Percentiles rank a stretch among this genome's conserved stretches.
phyloP scores from a whole-genome alignment of 1,140 invertebrate species.

The Drosophila micromelanica region DNA sequence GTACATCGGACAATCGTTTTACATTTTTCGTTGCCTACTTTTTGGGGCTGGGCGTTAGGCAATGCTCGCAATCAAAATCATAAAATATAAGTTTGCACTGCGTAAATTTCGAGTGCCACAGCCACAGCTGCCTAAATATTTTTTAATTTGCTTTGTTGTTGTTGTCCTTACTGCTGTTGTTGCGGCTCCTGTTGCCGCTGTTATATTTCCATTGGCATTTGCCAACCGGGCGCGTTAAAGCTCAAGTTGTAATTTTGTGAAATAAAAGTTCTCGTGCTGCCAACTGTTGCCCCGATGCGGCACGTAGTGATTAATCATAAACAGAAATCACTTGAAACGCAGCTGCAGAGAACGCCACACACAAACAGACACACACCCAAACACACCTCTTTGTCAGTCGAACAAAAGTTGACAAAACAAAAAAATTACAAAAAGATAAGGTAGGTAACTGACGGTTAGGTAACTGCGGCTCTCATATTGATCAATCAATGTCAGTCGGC shows the following conservation, averaged over 20 bases:
- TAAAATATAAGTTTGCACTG: constrained; percentile 82
- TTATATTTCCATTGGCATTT: constrained; percentile 29
- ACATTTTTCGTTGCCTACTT: constrained; percentile 57
- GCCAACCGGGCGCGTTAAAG: constrained; percentile 46
- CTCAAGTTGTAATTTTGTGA: constrained; percentile 53
- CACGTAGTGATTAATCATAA: constrained; percentile 71
- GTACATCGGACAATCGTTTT: constrained; percentile 11
- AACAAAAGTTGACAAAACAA: constrained; percentile 67
- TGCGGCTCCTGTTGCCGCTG: constrained; percentile 25
- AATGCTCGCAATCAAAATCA: constrained; percentile 68
- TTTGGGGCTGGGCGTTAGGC: constrained; percentile 38
- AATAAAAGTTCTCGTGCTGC: constrained; percentile 41
- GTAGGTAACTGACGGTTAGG: constrained; percentile 48
- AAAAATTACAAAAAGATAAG: constrained; percentile 22
- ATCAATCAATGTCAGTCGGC: constrained; percentile 78
- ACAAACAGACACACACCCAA: background rate
- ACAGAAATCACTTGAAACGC: constrained; percentile 43
- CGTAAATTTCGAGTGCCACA: constrained; percentile 63
- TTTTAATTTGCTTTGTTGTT: constrained; percentile 73
- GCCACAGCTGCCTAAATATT: constrained; percentile 80
- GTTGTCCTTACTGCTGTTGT: constrained; percentile 10
- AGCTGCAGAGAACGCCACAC: constrained; percentile 26
- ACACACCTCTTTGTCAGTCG: constrained; percentile 26
- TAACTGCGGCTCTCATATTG: constrained; percentile 68
- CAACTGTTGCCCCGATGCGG: constrained; percentile 51